Conservation (phyloP, 2,113 vertebrate genomes). For the Okapia johnstoni region DNA sequence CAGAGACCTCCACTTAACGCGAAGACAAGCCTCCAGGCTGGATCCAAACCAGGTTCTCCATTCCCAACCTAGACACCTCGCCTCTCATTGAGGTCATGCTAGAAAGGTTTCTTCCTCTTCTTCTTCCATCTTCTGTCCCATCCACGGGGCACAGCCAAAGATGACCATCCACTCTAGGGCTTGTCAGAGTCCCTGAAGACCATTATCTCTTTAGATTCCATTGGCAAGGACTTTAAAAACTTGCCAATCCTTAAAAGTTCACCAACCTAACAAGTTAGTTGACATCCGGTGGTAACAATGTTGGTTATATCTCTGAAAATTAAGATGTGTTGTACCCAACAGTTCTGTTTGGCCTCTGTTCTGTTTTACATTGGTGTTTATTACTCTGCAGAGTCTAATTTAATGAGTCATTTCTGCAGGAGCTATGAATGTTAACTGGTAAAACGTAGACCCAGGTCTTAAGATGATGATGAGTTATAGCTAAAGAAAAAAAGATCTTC, state of each 20-base stretch:
- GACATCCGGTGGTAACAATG: background rate
- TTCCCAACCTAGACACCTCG: background rate
- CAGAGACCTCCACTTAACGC: background rate
- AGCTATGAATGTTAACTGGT: background rate
- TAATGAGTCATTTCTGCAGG: background rate
- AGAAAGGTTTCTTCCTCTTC: background rate
- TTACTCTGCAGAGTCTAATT: background rate
- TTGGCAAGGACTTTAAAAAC: background rate
- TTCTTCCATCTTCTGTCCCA: background rate
- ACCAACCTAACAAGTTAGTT: background rate
- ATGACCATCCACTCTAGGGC: background rate
- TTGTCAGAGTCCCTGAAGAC: background rate
- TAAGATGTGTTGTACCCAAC: background rate
- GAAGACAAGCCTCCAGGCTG: background rate
- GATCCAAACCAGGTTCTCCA: background rate
- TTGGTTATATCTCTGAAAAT: background rate
- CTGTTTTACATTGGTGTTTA: background rate
- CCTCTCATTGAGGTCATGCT: background rate
- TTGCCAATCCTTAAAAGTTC: background rate
- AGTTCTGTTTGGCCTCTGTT: background rate
- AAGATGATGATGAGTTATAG: background rate
- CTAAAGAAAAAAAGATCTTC: background rate
- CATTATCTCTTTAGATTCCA: background rate
- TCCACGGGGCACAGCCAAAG: background rate
- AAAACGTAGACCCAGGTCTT: background rate